Evolutionary conservation across 2,888 invertebrate species (phyloP).

Genomic region (Heliconius cydno): DNA sequence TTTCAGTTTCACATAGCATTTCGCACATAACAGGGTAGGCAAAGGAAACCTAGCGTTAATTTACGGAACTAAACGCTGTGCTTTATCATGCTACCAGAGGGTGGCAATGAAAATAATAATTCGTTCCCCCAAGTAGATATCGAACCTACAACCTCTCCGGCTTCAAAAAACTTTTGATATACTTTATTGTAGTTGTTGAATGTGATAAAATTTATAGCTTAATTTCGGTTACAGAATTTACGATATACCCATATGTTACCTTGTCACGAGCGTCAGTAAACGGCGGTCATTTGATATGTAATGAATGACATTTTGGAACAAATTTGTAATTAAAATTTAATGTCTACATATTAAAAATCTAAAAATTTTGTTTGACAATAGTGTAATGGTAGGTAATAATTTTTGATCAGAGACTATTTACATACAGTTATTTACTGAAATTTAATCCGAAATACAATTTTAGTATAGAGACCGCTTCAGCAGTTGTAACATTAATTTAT

Average conservation of each 20-base stretch:
- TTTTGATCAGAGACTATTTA: too few species aligned
- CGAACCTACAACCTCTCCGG: too few species aligned
- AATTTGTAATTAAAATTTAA: background rate
- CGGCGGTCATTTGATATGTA: background rate
- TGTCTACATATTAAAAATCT: background rate
- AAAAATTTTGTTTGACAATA: background rate
- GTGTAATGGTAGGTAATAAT: too few species aligned
- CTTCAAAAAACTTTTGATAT: background rate
- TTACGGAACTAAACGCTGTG: too few species aligned
- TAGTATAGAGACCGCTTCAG: background rate
- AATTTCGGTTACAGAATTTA: background rate
- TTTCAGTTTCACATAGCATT: too few species aligned
- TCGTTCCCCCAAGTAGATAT: too few species aligned
- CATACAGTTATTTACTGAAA: background rate
- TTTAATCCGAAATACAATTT: background rate
- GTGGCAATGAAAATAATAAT: too few species aligned
- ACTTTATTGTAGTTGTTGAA: background rate
- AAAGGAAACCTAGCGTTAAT: too few species aligned
- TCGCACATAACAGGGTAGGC: too few species aligned
- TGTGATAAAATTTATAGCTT: background rate
- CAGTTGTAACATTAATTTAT: background rate
- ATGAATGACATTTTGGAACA: slow-evolving; percentile 5
- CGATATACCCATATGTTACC: background rate
- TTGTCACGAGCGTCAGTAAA: background rate
- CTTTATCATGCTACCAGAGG: too few species aligned